Evolutionary conservation across 2,888 invertebrate genomes (phyloP), one percentile per base, ranked within the genome.

Genomic region (Ariolimax columbianus): DNA sequence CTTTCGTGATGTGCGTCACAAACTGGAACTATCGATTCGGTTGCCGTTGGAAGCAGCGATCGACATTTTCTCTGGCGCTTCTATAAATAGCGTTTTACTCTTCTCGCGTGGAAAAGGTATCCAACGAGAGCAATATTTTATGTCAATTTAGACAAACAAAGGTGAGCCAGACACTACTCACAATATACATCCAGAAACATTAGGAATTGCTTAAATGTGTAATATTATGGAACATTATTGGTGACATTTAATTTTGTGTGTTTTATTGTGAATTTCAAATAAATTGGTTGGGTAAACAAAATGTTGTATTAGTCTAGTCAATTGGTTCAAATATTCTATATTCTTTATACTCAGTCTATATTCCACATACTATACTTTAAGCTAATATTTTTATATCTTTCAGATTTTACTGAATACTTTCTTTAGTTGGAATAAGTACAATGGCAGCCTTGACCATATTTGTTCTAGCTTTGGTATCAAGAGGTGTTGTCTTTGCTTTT

Each of bases 121-220:
- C 51, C 75, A 40, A 51, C 55, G 63, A n/a, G 30, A 63, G 73
- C 23, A 30, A 82, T 82, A 82, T 72, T 73, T 82, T 82, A 82
- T 73, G 82, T 19, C 40, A 59, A 82, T 59, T 40, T 30, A 33
- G 43, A 40, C n/a, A 26, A 78, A 36, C n/a, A 77, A 36, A 36
- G 33, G 73, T 47, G n/a, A 70, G 4, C 38, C 59, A 11, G n/a
- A 4, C 23, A 4, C 6, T n/a, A n/a, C 2, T n/a, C 23, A 63
- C 4, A 23, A 63, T 6, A n/a, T n/a, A 55, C 47, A 55, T 2
- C 17, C 23, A 3, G 17, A 17, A 23, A 3, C 23, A 55, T 17
- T 3, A 55, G 3, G 7, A 55, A 11, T 55, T 55, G 19, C 2
- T 55, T 6, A 55, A 2, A 55, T 55, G 2, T 55, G 17, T 55